Percentiles rank a stretch among this genome's conserved stretches.
Conservation (phyloP, 2,113 vertebrate species). For the Perccottus glenii region DNA sequence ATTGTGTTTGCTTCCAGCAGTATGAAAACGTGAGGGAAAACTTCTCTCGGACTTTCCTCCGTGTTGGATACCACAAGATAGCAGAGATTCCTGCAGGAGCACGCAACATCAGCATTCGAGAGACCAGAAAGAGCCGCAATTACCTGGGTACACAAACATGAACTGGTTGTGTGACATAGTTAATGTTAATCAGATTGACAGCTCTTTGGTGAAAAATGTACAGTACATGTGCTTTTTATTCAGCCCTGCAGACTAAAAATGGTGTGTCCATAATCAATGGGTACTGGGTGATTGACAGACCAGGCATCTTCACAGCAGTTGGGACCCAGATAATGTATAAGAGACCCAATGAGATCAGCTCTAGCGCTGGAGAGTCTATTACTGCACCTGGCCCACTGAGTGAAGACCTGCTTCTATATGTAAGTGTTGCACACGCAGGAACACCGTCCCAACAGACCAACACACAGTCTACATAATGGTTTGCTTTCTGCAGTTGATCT, state of each 20-base stretch:
- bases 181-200: constrained; percentile 8
- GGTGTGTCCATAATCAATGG: constrained; percentile 92
- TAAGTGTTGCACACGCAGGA: constrained; percentile 43
- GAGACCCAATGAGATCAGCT: constrained; percentile 93
- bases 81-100: constrained; percentile 76
- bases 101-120: constrained; percentile 69
- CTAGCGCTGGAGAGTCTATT: constrained; percentile 89
- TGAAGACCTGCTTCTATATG: constrained; percentile 84
- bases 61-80: constrained; percentile 78
- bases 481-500: constrained; percentile 70
- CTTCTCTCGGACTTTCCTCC: constrained; percentile 68
- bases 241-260: constrained; percentile 84
- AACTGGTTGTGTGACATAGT: constrained; percentile 2
- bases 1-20: constrained; percentile 47
- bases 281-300: constrained; percentile 92
- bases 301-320: constrained; percentile 83
- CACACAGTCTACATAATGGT: background rate
- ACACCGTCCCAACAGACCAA: background rate
- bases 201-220: background rate
- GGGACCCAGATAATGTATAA: constrained; percentile 89
- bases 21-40: constrained; percentile 71
- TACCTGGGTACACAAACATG: constrained; percentile 72
- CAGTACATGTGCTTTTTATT: constrained; percentile 11
- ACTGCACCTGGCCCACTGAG: constrained; percentile 87
- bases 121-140: constrained; percentile 76